Evolutionary conservation across 2,113 vertebrate genomes (phyloP).

Genomic region (Acrocephalus kingi): DNA sequence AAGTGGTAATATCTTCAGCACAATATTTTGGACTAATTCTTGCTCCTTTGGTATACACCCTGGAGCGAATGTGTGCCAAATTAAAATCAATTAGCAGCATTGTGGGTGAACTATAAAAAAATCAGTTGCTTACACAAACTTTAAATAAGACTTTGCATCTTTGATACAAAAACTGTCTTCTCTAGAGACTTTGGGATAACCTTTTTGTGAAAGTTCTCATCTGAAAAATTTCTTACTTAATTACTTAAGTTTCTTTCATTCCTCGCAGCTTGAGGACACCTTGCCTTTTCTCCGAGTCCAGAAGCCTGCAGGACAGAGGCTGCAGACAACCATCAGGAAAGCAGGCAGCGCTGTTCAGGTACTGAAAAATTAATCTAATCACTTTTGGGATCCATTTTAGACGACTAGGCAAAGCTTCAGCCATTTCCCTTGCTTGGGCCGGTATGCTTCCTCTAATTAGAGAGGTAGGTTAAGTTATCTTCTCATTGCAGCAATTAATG

Average conservation of each 20-base stretch:
- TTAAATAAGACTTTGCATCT: not conserved
- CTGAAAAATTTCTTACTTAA: not conserved
- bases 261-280: not conserved
- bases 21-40: not conserved
- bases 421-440: not conserved
- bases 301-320: not conserved
- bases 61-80: not conserved
- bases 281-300: not conserved
- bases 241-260: not conserved
- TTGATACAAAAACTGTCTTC: not conserved
- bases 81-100: not conserved
- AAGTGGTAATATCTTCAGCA: not conserved
- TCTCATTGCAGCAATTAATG: conserved; percentile 51
- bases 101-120: not conserved
- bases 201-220: not conserved
- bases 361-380: not conserved
- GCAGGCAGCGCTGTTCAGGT: not conserved
- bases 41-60: not conserved
- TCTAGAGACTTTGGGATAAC: not conserved
- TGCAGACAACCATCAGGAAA: not conserved
- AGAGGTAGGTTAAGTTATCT: conserved; percentile 39
- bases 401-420: not conserved
- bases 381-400: not conserved
- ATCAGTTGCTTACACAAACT: not conserved
- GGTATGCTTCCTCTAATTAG: conserved; percentile 25